Evolutionary conservation across 2,888 invertebrate genomes (phyloP).

Genomic region (Drosophila robusta): DNA sequence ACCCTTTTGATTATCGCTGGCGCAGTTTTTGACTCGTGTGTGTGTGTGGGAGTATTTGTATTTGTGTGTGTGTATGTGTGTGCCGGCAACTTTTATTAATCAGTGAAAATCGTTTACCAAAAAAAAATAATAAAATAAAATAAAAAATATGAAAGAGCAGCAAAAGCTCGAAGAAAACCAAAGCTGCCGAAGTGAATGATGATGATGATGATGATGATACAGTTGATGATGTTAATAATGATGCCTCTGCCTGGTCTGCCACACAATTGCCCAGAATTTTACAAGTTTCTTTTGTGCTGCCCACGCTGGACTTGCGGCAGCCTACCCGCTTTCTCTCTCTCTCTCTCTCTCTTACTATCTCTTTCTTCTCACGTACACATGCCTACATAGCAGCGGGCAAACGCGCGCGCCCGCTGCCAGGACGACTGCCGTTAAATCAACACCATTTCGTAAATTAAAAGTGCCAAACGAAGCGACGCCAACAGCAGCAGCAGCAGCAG

Average conservation of each 20-base stretch:
- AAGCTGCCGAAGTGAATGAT: constrained; percentile 35
- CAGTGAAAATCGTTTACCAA: constrained; percentile 72
- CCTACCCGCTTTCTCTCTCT: constrained; percentile 6
- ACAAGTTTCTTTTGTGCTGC: constrained; percentile 65
- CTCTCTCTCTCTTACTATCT: not conserved
- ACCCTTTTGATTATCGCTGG: constrained; percentile 84
- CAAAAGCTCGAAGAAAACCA: constrained; percentile 35
- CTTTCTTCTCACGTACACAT: constrained; percentile 2
- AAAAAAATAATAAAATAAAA: constrained; percentile 40
- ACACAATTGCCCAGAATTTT: constrained; percentile 67
- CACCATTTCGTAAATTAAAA: constrained; percentile 83
- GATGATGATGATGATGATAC: constrained; percentile 16
- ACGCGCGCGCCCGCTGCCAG: constrained; percentile 32
- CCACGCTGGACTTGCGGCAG: constrained; percentile 17
- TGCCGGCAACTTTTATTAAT: constrained; percentile 65
- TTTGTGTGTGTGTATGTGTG: constrained; percentile 27
- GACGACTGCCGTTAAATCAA: constrained; percentile 77
- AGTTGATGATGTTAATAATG: constrained; percentile 36
- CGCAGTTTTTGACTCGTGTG: constrained; percentile 39
- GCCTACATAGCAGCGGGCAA: constrained; percentile 19
- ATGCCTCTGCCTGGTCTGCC: constrained; percentile 44
- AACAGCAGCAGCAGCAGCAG: constrained; percentile 19
- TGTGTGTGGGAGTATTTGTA: constrained; percentile 6
- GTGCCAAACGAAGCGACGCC: constrained; percentile 66
- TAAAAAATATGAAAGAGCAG: constrained; percentile 41